Base-by-base conservation (phyloP, 2,797 vertebrate genomes). In the Lacerta viridis region DNA sequence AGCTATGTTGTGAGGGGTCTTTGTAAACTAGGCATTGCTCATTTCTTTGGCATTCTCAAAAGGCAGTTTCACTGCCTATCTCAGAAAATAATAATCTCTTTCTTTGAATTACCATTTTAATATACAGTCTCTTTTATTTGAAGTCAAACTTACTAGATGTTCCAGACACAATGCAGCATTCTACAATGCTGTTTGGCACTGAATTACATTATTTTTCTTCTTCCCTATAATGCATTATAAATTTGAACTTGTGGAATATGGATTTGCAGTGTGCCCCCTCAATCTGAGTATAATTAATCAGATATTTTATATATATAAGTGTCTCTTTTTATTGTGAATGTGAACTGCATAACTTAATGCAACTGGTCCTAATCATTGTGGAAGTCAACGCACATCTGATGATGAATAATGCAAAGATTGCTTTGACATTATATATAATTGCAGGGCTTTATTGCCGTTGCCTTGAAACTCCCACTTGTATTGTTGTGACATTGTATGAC, bases 321-420 rank as follows among this genome's bases (percentile, higher is more conserved):
- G 71, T 23, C 68, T 89, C 89, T 92, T 91, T 89, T 50, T 82
- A 69, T 82, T 4, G 88, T 74, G 85, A 1, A 11, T 17, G 74
- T 72, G 89, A 93, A 91, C 93, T 93, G 89, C 92, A 84, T 83
- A 93, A 94, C 87, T 94, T 91, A 90, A 89, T 1, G 9, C 84
- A 91, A 94, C 87, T 93, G 92, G 93, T 88, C 72, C 81, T 94
- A 94, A 96, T 96, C 94, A 95, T 92, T 92, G 93, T 87, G 92
- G 88, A 92, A 89, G 91, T 92, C 92, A 90, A 77, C 90, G 90
- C 93, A 92, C 33, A 88, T 92, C 55, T 55, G 87, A 25, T 90
- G 91, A 94, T 95, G 95, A 95, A 96, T 96, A 94, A 95, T 94
- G 93, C 91, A 95, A 92, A n/a, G 71, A 1, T 88, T 90, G 86